Conservation (phyloP, 1,140 invertebrate genomes). For the Coboldia fuscipes region DNA sequence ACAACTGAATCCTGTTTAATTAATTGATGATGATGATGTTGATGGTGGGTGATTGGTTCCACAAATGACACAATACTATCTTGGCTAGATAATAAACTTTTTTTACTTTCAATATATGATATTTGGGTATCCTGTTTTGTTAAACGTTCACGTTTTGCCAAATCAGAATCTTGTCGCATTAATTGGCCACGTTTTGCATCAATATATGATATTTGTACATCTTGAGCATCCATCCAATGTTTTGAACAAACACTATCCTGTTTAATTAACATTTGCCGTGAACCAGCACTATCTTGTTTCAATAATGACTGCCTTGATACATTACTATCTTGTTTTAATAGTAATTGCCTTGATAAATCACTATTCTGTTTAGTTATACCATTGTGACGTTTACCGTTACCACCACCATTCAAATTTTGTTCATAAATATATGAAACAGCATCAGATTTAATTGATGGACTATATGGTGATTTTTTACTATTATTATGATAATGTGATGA, state of each 20-base stretch:
- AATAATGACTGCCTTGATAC: conserved; percentile 16
- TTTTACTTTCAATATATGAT: conserved; percentile 12
- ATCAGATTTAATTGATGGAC: conserved; percentile 36
- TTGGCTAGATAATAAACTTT: conserved; percentile 5
- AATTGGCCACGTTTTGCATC: conserved; percentile 10
- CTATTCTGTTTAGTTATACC: conserved; percentile 20
- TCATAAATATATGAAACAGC: conserved; percentile 53
- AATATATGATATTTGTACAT: conserved; percentile 20
- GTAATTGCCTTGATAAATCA: conserved; percentile 19
- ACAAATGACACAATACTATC: conserved; percentile 5
- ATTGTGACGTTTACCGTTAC: conserved; percentile 17
- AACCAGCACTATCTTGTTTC: conserved; percentile 14
- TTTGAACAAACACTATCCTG: conserved; percentile 21
- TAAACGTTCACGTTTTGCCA: conserved; percentile 8
- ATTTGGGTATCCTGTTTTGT: conserved; percentile 11
- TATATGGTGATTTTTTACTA: conserved; percentile 37
- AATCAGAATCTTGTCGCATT: conserved; percentile 4
- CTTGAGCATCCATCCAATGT: conserved; percentile 16
- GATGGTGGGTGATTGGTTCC: no score
- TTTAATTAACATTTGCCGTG: conserved; percentile 10
- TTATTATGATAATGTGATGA: conserved; percentile 61
- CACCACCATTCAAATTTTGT: conserved; percentile 16
- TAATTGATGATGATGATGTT: conserved; percentile 16
- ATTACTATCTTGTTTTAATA: conserved; percentile 20
- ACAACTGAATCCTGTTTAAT: conserved; percentile 21